phyloP scores from a whole-genome alignment of 1,140 invertebrate species.

The Pectinophora gossypiella region DNA sequence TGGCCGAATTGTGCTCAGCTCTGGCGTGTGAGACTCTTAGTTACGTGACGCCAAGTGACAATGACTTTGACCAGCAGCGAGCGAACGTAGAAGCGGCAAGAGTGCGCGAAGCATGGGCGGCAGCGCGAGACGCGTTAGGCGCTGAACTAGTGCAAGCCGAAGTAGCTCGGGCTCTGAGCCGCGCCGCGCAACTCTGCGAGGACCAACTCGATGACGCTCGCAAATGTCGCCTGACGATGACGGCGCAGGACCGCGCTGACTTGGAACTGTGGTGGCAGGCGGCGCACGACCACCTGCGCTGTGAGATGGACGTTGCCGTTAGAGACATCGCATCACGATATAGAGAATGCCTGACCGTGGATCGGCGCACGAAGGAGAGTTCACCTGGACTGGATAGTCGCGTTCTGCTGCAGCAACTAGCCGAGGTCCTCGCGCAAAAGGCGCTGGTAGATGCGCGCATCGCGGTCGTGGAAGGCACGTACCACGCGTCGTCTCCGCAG shows the following conservation, averaged over 20 bases:
- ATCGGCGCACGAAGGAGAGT: conserved; percentile 68
- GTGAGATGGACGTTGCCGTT: conserved; percentile 82
- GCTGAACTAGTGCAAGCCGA: conserved; percentile 84
- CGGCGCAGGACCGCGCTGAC: conserved; percentile 77
- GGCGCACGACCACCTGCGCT: conserved; percentile 80
- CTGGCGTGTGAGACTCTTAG: conserved; percentile 80
- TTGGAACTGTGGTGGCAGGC: conserved; percentile 82
- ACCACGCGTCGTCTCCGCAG: conserved; percentile 44
- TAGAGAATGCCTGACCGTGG: conserved; percentile 75
- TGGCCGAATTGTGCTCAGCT: conserved; percentile 80
- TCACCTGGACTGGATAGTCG: conserved; percentile 66
- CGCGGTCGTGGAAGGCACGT: conserved; percentile 76
- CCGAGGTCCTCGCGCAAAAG: conserved; percentile 85
- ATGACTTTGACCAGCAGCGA: conserved; percentile 50
- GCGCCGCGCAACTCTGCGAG: conserved; percentile 81
- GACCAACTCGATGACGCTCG: conserved; percentile 70
- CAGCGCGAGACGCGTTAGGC: conserved; percentile 82
- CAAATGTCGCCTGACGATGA: conserved; percentile 72
- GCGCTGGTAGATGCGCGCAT: conserved; percentile 84
- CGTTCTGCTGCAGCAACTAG: conserved; percentile 80
- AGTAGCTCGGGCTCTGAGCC: conserved; percentile 81
- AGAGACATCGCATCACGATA: conserved; percentile 80
- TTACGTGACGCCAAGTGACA: conserved; percentile 64
- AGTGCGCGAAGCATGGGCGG: conserved; percentile 80
- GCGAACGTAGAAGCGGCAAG: conserved; percentile 55